Conservation (phyloP, 2,888 invertebrate species). For the Athetis lepigone region DNA sequence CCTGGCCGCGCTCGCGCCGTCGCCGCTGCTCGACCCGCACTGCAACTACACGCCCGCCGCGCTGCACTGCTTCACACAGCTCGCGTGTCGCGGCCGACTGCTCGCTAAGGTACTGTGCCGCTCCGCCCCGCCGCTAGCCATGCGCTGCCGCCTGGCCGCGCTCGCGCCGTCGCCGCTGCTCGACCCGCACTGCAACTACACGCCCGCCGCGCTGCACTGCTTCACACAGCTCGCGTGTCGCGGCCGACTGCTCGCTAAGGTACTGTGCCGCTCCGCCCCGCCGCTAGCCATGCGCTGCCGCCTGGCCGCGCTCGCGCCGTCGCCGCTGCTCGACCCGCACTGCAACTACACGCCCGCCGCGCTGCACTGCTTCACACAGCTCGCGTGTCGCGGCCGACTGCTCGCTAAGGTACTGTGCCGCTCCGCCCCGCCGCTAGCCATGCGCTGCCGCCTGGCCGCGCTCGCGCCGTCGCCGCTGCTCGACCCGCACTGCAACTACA, state of each 20-base stretch:
- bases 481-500: conserved; percentile 92
- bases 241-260: conserved; percentile 86
- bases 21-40: conserved; percentile 89
- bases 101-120: conserved; percentile 88
- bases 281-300: conserved; percentile 91
- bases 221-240: conserved; percentile 81
- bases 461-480: conserved; percentile 92
- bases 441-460: conserved; percentile 93
- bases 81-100: conserved; percentile 75
- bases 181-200: conserved; percentile 92
- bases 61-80: conserved; percentile 89
- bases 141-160: conserved; percentile 93
- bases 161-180: conserved; percentile 92
- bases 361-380: conserved; percentile 89
- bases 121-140: conserved; percentile 62
- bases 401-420: conserved; percentile 88
- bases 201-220: conserved; percentile 90
- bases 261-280: conserved; percentile 76
- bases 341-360: conserved; percentile 92
- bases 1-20: conserved; percentile 93
- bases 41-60: conserved; percentile 92
- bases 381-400: conserved; percentile 75
- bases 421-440: conserved; percentile 62
- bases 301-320: conserved; percentile 93
- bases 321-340: conserved; percentile 89